phyloP scores from a whole-genome alignment of 2,888 invertebrate species.

The Campoletis raptor region DNA sequence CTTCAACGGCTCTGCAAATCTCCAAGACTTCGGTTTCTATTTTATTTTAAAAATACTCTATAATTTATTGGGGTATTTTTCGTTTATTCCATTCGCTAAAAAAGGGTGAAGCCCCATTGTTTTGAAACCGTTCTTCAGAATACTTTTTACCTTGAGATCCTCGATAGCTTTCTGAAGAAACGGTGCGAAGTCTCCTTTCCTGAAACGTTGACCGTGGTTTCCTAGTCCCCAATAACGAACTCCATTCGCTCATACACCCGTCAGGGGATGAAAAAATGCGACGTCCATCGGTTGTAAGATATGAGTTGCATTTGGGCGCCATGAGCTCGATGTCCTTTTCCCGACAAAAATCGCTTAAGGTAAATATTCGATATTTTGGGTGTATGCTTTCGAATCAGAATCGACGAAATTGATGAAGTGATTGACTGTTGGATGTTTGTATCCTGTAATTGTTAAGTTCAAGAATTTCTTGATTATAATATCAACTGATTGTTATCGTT shows the following conservation, averaged over 20 bases:
- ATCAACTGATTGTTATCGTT: no score
- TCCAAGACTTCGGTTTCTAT: conserved; percentile 40
- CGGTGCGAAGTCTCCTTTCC: conserved; percentile 64
- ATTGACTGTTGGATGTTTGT: no score
- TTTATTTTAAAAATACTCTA: conserved; percentile 39
- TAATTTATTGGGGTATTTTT: conserved; percentile 16
- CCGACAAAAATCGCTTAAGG: no score
- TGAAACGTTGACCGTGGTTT: conserved; percentile 72
- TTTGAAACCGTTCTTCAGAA: conserved; percentile 62
- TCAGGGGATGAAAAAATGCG: conserved; percentile 78
- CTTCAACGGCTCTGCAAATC: conserved; percentile 44
- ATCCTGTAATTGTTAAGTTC: no score
- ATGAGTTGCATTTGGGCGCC: conserved; percentile 48
- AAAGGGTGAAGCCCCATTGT: conserved; percentile 53
- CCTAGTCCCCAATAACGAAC: conserved; percentile 75
- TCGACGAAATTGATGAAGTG: no score
- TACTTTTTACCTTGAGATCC: conserved; percentile 62
- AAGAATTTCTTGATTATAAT: no score
- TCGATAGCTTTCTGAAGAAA: conserved; percentile 73
- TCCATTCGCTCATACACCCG: conserved; percentile 75
- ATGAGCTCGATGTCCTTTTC: conserved; percentile 78
- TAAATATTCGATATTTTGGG: no score
- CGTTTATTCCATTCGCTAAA: conserved; percentile 66
- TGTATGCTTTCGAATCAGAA: no score
- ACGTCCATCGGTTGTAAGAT: conserved; percentile 80